These are phyloP conservation scores for Serrognathus titanus DNA, from an alignment of 2,888 invertebrate genomes.

Conservation along the genomic window DNA sequence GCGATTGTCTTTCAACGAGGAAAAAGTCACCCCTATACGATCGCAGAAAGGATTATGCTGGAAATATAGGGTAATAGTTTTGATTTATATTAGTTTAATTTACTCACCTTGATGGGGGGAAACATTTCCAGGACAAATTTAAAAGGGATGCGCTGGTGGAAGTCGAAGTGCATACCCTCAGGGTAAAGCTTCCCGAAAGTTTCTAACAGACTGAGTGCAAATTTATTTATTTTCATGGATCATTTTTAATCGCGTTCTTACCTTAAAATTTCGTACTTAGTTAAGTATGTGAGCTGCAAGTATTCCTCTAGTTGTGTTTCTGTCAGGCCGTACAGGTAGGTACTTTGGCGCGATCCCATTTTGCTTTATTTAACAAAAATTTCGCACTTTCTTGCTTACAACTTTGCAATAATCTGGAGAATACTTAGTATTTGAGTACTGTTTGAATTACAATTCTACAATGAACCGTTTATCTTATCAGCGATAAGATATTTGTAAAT, in stretches of 20 bases:
- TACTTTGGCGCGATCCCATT: no score
- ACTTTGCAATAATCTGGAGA: no score
- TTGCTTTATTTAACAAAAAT: no score
- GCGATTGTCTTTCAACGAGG: conserved; percentile 62
- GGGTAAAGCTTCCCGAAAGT: conserved; percentile 54
- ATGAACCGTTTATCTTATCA: no score
- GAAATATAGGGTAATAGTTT: conserved; percentile 32
- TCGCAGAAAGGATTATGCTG: conserved; percentile 75
- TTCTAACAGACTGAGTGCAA: conserved; percentile 54
- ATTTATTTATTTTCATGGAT: conserved; percentile 1
- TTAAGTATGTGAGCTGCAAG: conserved; percentile 58
- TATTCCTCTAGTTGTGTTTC: conserved; percentile 61
- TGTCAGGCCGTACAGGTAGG: conserved; percentile 39
- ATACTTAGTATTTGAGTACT: no score
- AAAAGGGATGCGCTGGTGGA: conserved; percentile 52
- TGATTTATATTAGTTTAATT: no score
- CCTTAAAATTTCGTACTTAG: conserved; percentile 60
- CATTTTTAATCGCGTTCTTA: conserved; percentile 43
- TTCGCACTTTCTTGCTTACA: no score
- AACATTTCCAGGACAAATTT: conserved; percentile 59
- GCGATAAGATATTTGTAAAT: no score
- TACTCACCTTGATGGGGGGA: conserved; percentile 61
- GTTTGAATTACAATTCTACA: no score
- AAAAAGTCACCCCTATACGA: conserved; percentile 70
- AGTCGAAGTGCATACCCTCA: conserved; percentile 48